These are phyloP conservation scores for Meteorus sp. DNA, from an alignment of 1,140 invertebrate species.

Conservation along the genomic window DNA sequence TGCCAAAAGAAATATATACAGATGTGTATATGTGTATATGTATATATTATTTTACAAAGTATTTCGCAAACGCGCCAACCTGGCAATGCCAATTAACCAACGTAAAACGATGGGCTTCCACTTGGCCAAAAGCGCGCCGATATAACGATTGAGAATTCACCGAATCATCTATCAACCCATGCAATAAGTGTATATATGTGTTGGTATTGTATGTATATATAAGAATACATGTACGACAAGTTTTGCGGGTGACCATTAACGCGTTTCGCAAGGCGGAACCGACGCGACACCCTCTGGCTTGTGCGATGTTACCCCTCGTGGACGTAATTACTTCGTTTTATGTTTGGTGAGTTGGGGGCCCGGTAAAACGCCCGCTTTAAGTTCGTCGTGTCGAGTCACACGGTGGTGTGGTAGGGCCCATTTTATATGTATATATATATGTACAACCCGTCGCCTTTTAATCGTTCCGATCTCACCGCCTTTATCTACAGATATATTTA, in stretches of 20 bases:
- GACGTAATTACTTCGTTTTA: constrained; percentile 24
- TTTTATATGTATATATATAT: too few species aligned
- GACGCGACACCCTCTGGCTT: constrained; percentile 26
- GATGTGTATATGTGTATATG: too few species aligned
- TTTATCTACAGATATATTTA: too few species aligned
- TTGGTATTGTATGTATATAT: too few species aligned
- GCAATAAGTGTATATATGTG: too few species aligned
- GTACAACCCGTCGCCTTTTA: neutral
- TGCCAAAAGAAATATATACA: too few species aligned
- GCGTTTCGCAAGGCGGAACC: constrained; percentile 19
- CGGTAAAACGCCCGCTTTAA: too few species aligned
- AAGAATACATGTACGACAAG: too few species aligned
- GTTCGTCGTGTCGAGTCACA: too few species aligned
- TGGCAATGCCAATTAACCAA: constrained; percentile 34
- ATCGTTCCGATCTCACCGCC: neutral
- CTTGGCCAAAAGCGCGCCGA: constrained; percentile 4
- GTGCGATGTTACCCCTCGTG: constrained; percentile 15
- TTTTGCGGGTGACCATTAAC: constrained; percentile 40
- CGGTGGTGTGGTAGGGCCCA: too few species aligned
- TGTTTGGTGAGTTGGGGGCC: too few species aligned
- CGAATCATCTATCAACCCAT: constrained; percentile 38
- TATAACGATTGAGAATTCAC: constrained; percentile 32
- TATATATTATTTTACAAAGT: constrained; percentile 28
- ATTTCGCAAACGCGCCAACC: constrained; percentile 23
- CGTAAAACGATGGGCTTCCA: neutral